Evolutionary conservation across 2,888 invertebrate species (phyloP).

Genomic region (Augochlorella aurata): DNA sequence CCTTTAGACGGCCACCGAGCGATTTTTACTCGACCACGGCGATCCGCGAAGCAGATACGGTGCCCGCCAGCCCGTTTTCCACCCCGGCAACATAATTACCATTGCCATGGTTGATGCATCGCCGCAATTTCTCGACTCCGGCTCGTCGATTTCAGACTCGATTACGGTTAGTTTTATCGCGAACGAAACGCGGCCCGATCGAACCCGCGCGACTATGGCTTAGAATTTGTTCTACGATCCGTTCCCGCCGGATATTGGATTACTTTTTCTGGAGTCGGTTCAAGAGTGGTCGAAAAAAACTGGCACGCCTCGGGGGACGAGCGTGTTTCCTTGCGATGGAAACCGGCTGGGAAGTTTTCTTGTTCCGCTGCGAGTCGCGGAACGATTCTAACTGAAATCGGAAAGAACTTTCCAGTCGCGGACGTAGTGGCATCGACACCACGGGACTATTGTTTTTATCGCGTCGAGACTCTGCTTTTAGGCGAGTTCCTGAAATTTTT

Average conservation of each 20-base stretch:
- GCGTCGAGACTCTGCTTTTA: not conserved
- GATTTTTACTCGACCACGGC: conserved; percentile 30
- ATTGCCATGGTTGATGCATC: conserved; percentile 44
- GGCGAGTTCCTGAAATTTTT: too few species aligned
- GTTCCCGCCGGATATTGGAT: not conserved
- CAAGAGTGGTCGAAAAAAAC: not conserved
- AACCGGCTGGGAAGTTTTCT: not conserved
- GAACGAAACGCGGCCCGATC: not conserved
- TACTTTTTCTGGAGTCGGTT: not conserved
- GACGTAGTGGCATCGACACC: not conserved
- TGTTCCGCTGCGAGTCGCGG: not conserved
- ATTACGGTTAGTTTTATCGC: conserved; percentile 12
- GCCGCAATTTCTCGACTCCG: conserved; percentile 36
- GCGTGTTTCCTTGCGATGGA: not conserved
- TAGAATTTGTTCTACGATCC: conserved; percentile 3
- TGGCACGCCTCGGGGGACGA: conserved; percentile 1
- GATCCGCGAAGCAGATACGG: conserved; percentile 44
- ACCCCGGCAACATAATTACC: conserved; percentile 50
- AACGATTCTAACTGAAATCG: not conserved
- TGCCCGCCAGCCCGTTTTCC: conserved; percentile 34
- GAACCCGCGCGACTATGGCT: not conserved
- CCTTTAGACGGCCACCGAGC: conserved; percentile 19
- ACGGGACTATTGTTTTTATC: not conserved
- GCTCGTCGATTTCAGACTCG: conserved; percentile 14
- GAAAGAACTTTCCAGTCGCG: not conserved